Conservation (phyloP, 2,888 invertebrate genomes). For the Eristalinus aeneus region DNA sequence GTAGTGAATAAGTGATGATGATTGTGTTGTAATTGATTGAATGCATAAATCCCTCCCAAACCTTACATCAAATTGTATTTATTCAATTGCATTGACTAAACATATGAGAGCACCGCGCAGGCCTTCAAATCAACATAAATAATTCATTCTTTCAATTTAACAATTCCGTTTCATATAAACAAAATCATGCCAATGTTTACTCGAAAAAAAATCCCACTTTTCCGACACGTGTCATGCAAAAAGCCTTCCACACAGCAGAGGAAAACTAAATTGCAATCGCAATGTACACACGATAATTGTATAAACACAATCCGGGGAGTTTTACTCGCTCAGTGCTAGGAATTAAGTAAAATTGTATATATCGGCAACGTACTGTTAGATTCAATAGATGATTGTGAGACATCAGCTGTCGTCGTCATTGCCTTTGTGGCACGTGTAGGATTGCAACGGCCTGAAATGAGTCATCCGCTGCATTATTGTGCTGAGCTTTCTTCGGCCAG, state of each 20-base stretch:
- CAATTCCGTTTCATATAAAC: not conserved
- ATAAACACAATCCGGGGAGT: not conserved
- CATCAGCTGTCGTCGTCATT: too few relatives aligned
- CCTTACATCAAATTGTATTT: too few relatives aligned
- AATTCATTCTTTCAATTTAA: not conserved
- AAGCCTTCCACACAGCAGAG: not conserved
- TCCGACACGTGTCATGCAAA: not conserved
- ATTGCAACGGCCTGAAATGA: too few relatives aligned
- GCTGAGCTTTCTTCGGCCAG: too few relatives aligned
- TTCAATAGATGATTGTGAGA: not conserved
- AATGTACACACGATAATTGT: not conserved
- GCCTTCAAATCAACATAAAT: not conserved
- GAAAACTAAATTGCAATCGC: not conserved
- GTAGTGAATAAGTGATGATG: too few relatives aligned
- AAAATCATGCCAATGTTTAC: constrained; percentile 1
- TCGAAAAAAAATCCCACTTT: not conserved
- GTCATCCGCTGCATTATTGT: too few relatives aligned
- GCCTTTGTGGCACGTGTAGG: too few relatives aligned
- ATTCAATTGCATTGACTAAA: too few relatives aligned
- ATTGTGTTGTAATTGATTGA: too few relatives aligned
- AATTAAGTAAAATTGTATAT: not conserved
- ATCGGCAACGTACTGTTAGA: not conserved
- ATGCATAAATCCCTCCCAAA: too few relatives aligned
- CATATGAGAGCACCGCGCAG: too few relatives aligned
- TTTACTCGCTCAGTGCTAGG: not conserved